A percentile compares a stretch with the other conserved stretches of the same genome.
Evolutionary conservation across 2,888 invertebrate species (phyloP).

Genomic region (Anorthoa munda): DNA sequence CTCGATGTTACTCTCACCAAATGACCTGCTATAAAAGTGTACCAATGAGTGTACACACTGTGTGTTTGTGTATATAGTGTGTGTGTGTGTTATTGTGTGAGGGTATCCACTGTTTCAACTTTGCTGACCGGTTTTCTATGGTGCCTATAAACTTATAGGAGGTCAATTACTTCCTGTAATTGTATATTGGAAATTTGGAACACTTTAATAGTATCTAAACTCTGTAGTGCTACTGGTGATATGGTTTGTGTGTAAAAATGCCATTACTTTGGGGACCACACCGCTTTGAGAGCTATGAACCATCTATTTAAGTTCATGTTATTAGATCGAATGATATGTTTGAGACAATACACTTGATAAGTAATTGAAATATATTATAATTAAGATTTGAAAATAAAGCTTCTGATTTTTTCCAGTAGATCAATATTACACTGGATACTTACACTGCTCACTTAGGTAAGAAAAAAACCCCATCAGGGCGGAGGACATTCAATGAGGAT

Average conservation of each 20-base stretch:
- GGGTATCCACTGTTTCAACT: not conserved
- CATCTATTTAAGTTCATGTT: conserved; percentile 1
- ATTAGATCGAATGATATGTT: conserved; percentile 27
- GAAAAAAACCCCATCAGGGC: too few relatives aligned
- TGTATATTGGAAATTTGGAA: conserved; percentile 13
- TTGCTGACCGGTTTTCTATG: not conserved
- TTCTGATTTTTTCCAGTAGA: not conserved
- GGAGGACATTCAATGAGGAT: too few relatives aligned
- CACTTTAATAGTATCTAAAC: conserved; percentile 14
- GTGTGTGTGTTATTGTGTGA: too few relatives aligned
- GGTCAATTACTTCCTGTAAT: conserved; percentile 31
- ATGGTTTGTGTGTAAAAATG: not conserved
- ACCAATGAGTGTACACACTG: too few relatives aligned
- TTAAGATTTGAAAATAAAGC: too few relatives aligned
- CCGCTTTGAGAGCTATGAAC: conserved; percentile 4
- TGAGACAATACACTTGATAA: conserved; percentile 18
- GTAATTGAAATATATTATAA: conserved; percentile 22
- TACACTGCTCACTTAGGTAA: not conserved
- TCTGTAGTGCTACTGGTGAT: conserved; percentile 11
- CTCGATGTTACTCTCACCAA: too few relatives aligned
- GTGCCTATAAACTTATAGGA: conserved; percentile 9
- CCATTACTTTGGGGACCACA: not conserved
- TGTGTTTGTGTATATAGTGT: too few relatives aligned
- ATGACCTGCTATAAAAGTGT: too few relatives aligned
- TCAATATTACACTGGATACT: not conserved